Percentiles rank a stretch among this genome's conserved stretches.
phyloP scores from a whole-genome alignment of 2,797 vertebrate species.

The Halcyon smyrnensis region DNA sequence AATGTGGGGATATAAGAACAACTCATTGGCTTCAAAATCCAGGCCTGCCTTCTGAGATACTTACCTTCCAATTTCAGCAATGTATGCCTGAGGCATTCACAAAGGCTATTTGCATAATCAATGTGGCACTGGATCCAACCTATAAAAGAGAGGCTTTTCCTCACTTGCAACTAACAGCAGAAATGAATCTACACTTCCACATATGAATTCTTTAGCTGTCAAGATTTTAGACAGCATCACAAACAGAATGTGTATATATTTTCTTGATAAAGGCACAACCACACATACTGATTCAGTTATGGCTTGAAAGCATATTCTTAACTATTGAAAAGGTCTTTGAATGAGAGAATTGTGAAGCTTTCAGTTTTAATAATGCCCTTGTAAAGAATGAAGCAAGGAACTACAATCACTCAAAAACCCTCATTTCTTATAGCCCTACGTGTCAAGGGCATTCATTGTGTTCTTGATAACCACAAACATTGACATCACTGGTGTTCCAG shows the following conservation, averaged over 20 bases:
- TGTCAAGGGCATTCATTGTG: slow-evolving; percentile 65
- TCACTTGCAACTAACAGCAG: slow-evolving; percentile 39
- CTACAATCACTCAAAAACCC: slow-evolving; percentile 62
- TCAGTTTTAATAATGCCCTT: slow-evolving; percentile 74
- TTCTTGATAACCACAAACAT: slow-evolving; percentile 48
- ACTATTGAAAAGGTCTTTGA: slow-evolving; percentile 74
- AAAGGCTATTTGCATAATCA: slow-evolving; percentile 69
- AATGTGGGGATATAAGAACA: slow-evolving; percentile 47
- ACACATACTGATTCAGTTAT: slow-evolving; percentile 61
- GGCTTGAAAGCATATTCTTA: slow-evolving; percentile 78
- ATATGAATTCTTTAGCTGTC: slow-evolving; percentile 75
- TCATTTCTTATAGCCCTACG: slow-evolving; percentile 52
- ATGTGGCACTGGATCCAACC: slow-evolving; percentile 60
- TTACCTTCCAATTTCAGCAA: slow-evolving; percentile 62
- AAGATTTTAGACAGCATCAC: slow-evolving; percentile 75
- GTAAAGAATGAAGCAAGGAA: slow-evolving; percentile 67
- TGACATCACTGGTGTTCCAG: slow-evolving; percentile 56
- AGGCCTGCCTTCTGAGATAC: slow-evolving; percentile 46
- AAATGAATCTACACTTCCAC: slow-evolving; percentile 60
- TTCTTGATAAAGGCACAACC: slow-evolving; percentile 66
- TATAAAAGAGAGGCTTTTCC: slow-evolving; percentile 58
- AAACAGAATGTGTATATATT: slow-evolving; percentile 65
- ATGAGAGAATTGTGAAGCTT: slow-evolving; percentile 72
- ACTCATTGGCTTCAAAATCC: slow-evolving; percentile 35
- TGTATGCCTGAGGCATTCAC: slow-evolving; percentile 54